Evolutionary conservation across 1,140 invertebrate species (phyloP), one percentile per base, ranked within the genome.

Genomic region (Melitaea cinxia): DNA sequence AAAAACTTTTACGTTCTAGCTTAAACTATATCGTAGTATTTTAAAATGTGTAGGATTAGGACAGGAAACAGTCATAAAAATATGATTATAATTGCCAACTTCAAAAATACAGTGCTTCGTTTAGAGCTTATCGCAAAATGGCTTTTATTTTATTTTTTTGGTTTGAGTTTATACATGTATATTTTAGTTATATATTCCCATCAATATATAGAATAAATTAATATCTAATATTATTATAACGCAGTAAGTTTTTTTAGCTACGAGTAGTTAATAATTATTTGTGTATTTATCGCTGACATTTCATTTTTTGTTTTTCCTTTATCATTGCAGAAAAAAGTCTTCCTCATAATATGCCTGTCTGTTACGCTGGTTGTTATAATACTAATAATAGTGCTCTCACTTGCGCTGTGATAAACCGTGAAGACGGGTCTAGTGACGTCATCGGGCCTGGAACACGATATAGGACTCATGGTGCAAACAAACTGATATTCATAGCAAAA

Each of bases 251-350:
- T n/a, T 33, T 4, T 33, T 7, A 6, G 30, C 14, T 9, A 39
- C 9, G 6, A 4, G 35, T 55, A 37, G 35, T 55, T 5, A 28
- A 45, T 23, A 39, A 19, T 4, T 57, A 57, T 57, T 26, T 47
- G 17, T 30, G 24, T 6, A 39, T 61, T 53, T 15, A 53, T 53
- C 4, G 53, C 65, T 49, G 49, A 33, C 9, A 59, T 70, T 74
- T 78, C 79, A 85, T 78, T 82, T 85, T 77, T 77, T 80, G 73
- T 64, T 82, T 85, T 89, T 91, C 93, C 85, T 93, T 94, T 94
- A 83, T 94, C 93, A 94, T 95, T 94, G 91, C 95, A 96, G 95
- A 96, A 96, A 96, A 95, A 95, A 94, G 95, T 95, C 93, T 92
- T 95, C 93, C 95, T 95, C 92, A 94, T 95, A 91, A 95, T 95